phyloP scores from a whole-genome alignment of 2,888 invertebrate species.

The Muschampia plurimacula region DNA sequence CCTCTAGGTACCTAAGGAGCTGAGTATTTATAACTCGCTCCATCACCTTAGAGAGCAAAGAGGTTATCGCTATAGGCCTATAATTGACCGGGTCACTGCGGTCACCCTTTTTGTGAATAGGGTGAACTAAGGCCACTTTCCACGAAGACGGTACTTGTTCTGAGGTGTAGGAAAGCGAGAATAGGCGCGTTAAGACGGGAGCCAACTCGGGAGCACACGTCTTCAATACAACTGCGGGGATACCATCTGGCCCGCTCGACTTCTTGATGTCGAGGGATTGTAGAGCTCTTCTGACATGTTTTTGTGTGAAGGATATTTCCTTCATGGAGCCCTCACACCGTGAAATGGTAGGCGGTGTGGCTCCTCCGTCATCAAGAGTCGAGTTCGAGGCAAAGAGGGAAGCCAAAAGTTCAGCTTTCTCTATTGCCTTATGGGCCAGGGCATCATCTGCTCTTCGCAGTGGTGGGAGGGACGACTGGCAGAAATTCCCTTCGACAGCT shows the following conservation, averaged over 20 bases:
- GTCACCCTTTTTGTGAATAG: no score
- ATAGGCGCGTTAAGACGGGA: no score
- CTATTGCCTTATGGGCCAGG: conserved; percentile 1
- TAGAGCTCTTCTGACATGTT: not conserved
- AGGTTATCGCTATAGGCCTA: no score
- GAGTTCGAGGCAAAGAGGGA: not conserved
- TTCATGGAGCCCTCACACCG: not conserved
- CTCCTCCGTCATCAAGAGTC: not conserved
- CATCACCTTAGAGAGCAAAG: no score
- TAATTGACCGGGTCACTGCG: no score
- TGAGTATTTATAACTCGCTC: no score
- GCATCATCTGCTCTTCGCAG: conserved; percentile 11
- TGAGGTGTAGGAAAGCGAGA: not conserved
- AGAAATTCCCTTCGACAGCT: conserved; percentile 29
- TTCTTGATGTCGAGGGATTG: conserved; percentile 7
- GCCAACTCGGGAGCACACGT: conserved; percentile 6
- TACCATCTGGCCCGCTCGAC: conserved; percentile 10
- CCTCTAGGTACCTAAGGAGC: no score
- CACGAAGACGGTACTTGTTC: no score
- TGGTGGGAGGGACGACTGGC: conserved; percentile 24
- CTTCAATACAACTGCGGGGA: not conserved
- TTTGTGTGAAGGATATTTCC: not conserved
- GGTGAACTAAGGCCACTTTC: no score
- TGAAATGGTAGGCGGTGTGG: conserved; percentile 20
- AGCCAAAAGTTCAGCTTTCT: not conserved